Base-by-base conservation (phyloP, 64 coral and sea anemone genomes). In the Pocillopora damicornis region DNA sequence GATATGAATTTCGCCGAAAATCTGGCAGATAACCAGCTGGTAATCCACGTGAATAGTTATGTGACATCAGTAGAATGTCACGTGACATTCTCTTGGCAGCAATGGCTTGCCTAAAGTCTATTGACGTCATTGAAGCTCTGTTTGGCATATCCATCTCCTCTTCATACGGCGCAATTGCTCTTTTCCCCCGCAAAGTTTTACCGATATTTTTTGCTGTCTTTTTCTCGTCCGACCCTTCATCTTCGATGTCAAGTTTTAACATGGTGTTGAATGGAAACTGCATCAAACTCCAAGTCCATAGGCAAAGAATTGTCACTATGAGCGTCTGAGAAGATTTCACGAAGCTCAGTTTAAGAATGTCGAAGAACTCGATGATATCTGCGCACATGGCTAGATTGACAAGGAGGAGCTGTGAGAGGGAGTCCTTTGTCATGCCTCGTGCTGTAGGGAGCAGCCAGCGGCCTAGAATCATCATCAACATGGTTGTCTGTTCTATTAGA, bases 321-420 rank as follows among this genome's bases (percentile, higher is more conserved):
- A 97, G 88, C 59, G 64, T 65, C 23, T 88, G 79, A 12, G 94
- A 97, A 7, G 67, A 20, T 74, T 91, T 86, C 0, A 89, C 83
- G 15, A 88, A 61, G 18, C 63, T 17, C 15, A 93, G 56, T 57
- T 97, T 97, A 9, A 97, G 85, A 75, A 97, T 88, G 66, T 97
- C 94, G 37, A 97, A 97, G 91, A 97, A 97, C 69, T 97, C 94
- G 60, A 89, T 97, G 34, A 97, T 97, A 15, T 97, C 94, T 4
- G 94, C 94, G 75, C 94, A 92, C 94, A 97, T 97, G 14, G 91
- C 94, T 1, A 97, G 88, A 20, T 97, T 97, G 61, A 97, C 79
- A 0, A 97, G 88, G 16, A 97, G 73, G 14, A 97, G 83, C 83
- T 97, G 94, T 15, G 91, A 93, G 3, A 97, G 77, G 0, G 94